Conservation (phyloP, 2,113 vertebrate genomes). For the human (Homo sapiens) region DNA sequence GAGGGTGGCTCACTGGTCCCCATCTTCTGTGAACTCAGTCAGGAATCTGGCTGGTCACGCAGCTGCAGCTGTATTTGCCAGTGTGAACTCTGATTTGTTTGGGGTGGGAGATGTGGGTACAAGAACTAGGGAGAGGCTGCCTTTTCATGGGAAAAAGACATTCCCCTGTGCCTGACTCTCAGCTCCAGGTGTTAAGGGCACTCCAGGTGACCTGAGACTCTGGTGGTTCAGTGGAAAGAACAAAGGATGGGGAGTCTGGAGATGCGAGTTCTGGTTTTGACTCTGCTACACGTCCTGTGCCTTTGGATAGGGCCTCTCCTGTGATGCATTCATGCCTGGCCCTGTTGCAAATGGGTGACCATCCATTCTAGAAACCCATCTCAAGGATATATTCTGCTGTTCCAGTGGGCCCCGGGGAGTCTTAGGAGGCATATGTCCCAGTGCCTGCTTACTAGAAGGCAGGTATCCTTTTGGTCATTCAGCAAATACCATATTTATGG, state of each 20-base stretch:
- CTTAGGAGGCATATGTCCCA: not conserved
- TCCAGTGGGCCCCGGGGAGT: not conserved
- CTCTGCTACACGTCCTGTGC: not conserved
- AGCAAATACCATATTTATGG: not conserved
- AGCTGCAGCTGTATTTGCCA: not conserved
- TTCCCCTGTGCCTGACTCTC: not conserved
- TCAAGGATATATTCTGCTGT: not conserved
- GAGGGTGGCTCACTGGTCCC: not conserved
- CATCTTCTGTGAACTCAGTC: not conserved
- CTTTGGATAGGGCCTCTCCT: not conserved
- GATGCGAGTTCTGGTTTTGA: not conserved
- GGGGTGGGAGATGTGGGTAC: not conserved
- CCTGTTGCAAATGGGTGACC: not conserved
- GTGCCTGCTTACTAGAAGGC: not conserved
- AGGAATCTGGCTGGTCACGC: not conserved
- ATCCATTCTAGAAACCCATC: not conserved
- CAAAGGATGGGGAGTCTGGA: not conserved
- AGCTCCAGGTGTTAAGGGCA: not conserved
- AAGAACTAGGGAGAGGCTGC: not conserved
- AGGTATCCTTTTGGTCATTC: not conserved
- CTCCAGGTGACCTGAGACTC: not conserved
- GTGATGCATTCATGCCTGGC: not conserved
- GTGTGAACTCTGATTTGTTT: not conserved
- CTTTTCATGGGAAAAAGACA: not conserved
- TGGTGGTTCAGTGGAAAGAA: not conserved